Percentiles rank a stretch among this genome's conserved stretches.
phyloP scores from a whole-genome alignment of 2,797 vertebrate species.

The Argyrosomus regius region DNA sequence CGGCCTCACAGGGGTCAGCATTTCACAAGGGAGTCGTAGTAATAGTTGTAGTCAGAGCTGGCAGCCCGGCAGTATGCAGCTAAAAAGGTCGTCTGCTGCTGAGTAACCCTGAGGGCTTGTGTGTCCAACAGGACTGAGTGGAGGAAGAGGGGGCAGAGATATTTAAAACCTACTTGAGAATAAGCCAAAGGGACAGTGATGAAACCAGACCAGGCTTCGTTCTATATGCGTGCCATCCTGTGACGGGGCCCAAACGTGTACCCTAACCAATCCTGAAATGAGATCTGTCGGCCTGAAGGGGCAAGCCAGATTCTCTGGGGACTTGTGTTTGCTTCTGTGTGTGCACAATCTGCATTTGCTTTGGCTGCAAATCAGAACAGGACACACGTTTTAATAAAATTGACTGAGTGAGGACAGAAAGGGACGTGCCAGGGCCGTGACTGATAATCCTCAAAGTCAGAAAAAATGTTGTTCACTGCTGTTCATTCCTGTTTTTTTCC shows the following conservation, averaged over 20 bases:
- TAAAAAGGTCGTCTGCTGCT: slow-evolving; percentile 69
- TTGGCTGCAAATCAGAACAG: slow-evolving; percentile 66
- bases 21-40: slow-evolving; percentile 30
- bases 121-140: slow-evolving; percentile 41
- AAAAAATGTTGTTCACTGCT: slow-evolving; percentile 3
- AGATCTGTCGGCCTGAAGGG: slow-evolving; percentile 56
- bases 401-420: slow-evolving; percentile 34
- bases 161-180: slow-evolving; percentile 66
- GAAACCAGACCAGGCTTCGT: slow-evolving; percentile 54
- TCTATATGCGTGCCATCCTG: slow-evolving; percentile 57
- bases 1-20: slow-evolving; percentile 39
- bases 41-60: slow-evolving; percentile 39
- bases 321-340: slow-evolving; percentile 47
- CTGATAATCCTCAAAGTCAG: slow-evolving; percentile 29
- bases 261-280: slow-evolving; percentile 67
- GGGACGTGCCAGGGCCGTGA: not conserved
- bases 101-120: slow-evolving; percentile 72
- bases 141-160: slow-evolving; percentile 31
- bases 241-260: slow-evolving; percentile 55
- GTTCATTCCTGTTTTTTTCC: slow-evolving; percentile 6
- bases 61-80: slow-evolving; percentile 40
- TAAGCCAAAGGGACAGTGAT: slow-evolving; percentile 49
- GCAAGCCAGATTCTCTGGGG: slow-evolving; percentile 38
- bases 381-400: slow-evolving; percentile 59
- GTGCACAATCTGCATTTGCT: slow-evolving; percentile 64